Percentiles rank a stretch among this genome's conserved stretches.
Evolutionary conservation across 1,140 invertebrate species (phyloP).

Genomic region (Cherax destructor): DNA sequence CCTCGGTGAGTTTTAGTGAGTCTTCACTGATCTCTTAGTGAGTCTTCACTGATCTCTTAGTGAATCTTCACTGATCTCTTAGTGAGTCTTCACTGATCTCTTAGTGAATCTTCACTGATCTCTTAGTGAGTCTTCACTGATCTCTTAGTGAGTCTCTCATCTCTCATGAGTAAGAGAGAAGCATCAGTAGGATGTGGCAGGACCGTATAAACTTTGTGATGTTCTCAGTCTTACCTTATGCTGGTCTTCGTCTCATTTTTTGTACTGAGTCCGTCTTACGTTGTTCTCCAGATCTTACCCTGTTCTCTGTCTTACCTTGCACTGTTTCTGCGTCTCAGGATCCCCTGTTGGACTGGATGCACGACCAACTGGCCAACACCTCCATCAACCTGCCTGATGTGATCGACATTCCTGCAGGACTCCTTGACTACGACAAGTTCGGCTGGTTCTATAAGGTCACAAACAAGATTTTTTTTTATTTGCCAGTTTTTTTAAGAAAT

Average conservation of each 20-base stretch:
- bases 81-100: too few relatives aligned
- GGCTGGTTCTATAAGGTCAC: constrained; percentile 55
- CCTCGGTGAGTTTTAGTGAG: not conserved
- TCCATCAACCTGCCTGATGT: not conserved
- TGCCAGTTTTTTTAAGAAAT: too few relatives aligned
- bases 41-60: too few relatives aligned
- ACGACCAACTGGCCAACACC: not conserved
- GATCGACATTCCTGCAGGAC: constrained; percentile 4
- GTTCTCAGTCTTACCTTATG: not conserved
- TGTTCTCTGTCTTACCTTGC: not conserved
- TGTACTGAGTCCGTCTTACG: not conserved
- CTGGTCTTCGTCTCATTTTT: not conserved
- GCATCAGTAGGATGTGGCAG: too few relatives aligned
- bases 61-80: too few relatives aligned
- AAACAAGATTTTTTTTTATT: too few relatives aligned
- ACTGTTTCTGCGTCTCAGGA: constrained; percentile 1
- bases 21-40: too few relatives aligned
- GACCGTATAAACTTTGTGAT: too few relatives aligned
- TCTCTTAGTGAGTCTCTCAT: too few relatives aligned
- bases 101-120: too few relatives aligned
- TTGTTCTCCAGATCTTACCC: not conserved
- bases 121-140: too few relatives aligned
- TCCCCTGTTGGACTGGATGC: constrained; percentile 29
- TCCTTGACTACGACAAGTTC: constrained; percentile 48
- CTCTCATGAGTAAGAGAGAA: too few relatives aligned